A percentile compares a stretch with the other conserved stretches of the same genome.
Evolutionary conservation across 2,113 vertebrate species (phyloP).

Genomic region (Corynorhinus townsendii): DNA sequence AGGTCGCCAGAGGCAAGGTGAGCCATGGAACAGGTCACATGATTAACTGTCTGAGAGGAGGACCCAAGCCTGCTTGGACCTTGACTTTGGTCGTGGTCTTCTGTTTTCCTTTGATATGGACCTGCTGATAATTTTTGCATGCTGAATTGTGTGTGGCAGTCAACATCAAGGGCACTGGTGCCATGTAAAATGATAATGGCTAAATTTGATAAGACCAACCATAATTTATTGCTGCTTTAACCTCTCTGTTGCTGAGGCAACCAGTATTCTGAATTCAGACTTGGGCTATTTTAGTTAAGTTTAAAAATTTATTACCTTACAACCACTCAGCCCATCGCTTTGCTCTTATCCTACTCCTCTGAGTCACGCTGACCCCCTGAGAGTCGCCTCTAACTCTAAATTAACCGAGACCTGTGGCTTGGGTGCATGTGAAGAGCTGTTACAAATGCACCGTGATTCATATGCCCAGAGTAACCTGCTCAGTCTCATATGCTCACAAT

Average conservation of each 20-base stretch:
- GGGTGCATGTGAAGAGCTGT: not conserved
- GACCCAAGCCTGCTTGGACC: not conserved
- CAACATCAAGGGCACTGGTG: not conserved
- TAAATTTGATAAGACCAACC: not conserved
- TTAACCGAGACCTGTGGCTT: not conserved
- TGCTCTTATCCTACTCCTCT: not conserved
- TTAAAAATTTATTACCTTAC: constrained; percentile 16
- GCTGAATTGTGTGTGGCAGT: constrained; percentile 1
- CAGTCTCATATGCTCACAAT: accelerated
- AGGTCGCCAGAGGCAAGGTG: not conserved
- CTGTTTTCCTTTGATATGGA: not conserved
- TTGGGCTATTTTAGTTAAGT: not conserved
- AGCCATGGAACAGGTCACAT: accelerated
- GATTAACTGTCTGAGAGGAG: not conserved
- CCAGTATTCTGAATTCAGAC: constrained; percentile 36
- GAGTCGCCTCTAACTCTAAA: not conserved
- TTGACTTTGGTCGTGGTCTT: not conserved
- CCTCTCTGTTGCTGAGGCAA: constrained; percentile 53
- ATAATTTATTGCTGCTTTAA: constrained; percentile 18
- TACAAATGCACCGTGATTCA: accelerated
- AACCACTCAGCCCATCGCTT: not conserved
- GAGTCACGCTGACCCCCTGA: not conserved
- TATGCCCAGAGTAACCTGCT: accelerated
- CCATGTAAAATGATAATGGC: not conserved
- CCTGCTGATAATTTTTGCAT: not conserved